Percentiles rank a stretch among this genome's conserved stretches.
phyloP scores from a whole-genome alignment of 2,113 vertebrate species.

The Sporophila hypoxantha region DNA sequence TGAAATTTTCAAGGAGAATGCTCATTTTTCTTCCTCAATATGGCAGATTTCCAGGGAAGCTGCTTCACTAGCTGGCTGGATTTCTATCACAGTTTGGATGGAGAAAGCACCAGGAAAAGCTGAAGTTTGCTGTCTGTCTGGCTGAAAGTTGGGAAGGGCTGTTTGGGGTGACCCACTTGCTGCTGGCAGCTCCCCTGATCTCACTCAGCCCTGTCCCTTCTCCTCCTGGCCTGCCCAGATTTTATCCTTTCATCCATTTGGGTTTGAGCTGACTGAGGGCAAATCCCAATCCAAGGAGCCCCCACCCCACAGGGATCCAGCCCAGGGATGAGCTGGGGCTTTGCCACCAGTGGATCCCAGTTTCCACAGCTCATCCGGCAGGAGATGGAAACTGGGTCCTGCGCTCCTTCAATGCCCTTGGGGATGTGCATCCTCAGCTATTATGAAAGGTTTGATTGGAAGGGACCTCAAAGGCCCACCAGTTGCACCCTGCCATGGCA shows the following conservation, averaged over 20 bases:
- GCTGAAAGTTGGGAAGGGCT: neutral
- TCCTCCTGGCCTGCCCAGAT: neutral
- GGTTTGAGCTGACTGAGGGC: neutral
- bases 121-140: neutral
- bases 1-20: neutral
- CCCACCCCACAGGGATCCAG: neutral
- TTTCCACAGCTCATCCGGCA: neutral
- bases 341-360: neutral
- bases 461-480: fast-evolving
- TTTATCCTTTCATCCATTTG: neutral
- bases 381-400: neutral
- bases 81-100: neutral
- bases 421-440: neutral
- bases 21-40: neutral
- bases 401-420: neutral
- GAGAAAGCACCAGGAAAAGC: neutral
- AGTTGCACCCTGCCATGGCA: fast-evolving
- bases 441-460: neutral
- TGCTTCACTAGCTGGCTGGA: neutral
- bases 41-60: neutral
- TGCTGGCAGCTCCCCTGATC: neutral
- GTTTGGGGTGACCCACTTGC: neutral
- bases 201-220: neutral
- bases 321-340: neutral
- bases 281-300: neutral